Percentiles rank a stretch among this genome's conserved stretches.
These are phyloP conservation scores for Altica lythri DNA, from an alignment of 2,888 invertebrate genomes.

Conservation along the genomic window DNA sequence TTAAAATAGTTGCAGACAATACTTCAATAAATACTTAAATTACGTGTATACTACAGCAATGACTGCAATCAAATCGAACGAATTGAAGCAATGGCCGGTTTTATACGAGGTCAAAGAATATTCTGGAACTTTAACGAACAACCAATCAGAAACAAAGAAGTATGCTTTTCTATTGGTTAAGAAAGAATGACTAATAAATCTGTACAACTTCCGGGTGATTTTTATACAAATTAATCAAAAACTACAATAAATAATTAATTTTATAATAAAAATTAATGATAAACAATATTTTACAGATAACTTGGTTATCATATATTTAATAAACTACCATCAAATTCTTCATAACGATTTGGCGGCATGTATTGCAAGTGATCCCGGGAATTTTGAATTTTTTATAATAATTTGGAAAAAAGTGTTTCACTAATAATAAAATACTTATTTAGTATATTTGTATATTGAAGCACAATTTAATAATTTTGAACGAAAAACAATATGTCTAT, in stretches of 20 bases:
- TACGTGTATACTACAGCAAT: conserved; percentile 41
- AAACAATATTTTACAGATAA: not conserved
- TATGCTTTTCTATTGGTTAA: conserved; percentile 36
- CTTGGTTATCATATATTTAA: conserved; percentile 3
- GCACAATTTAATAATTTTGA: not conserved
- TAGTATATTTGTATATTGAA: not conserved
- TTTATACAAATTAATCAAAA: not conserved
- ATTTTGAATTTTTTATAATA: conserved; percentile 1
- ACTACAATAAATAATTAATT: conserved; percentile 1
- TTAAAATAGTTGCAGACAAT: conserved; percentile 48
- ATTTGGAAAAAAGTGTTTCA: not conserved
- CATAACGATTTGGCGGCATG: conserved; percentile 6
- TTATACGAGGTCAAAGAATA: conserved; percentile 48
- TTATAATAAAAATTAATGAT: not conserved
- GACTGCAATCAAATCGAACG: conserved; percentile 49
- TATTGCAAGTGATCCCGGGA: conserved; percentile 15
- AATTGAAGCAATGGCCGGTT: conserved; percentile 50
- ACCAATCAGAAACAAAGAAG: conserved; percentile 45
- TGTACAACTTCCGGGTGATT: conserved; percentile 19
- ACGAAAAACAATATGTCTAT: not conserved
- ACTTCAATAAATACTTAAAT: conserved; percentile 45
- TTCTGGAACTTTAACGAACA: conserved; percentile 51
- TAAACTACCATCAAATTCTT: conserved; percentile 1
- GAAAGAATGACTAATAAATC: conserved; percentile 17
- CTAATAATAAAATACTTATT: not conserved